Percentiles rank a stretch among this genome's conserved stretches.
These are phyloP conservation scores for Aphidius colemani DNA, from an alignment of 2,888 invertebrate species.

Conservation along the genomic window DNA sequence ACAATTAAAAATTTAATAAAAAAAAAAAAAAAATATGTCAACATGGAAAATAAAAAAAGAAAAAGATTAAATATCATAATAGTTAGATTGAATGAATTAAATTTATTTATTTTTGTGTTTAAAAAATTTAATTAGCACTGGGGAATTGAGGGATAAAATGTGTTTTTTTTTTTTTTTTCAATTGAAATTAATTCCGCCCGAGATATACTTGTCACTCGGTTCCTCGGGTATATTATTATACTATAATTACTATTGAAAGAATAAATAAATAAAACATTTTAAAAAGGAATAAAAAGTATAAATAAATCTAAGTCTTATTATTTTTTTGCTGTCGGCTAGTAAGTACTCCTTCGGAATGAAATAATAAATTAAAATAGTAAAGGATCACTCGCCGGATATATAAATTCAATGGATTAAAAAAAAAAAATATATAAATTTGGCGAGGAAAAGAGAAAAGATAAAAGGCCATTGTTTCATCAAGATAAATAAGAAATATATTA, in stretches of 20 bases:
- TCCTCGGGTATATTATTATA: conserved; percentile 15
- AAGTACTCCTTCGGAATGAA: conserved; percentile 19
- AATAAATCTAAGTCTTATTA: background rate
- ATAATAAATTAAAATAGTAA: background rate
- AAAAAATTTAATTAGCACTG: conserved; percentile 19
- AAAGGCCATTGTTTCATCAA: conserved; percentile 5
- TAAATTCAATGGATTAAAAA: conserved; percentile 1
- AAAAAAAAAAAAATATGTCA: background rate
- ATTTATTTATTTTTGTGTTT: conserved; percentile 10
- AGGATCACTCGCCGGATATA: background rate
- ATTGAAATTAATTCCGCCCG: conserved; percentile 11
- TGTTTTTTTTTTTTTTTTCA: conserved; percentile 4
- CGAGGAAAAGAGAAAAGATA: conserved; percentile 14
- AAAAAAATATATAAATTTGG: conserved; percentile 21
- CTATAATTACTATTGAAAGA: no score
- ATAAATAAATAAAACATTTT: background rate
- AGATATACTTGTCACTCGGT: conserved; percentile 3
- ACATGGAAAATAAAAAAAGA: no score
- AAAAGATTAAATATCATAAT: no score
- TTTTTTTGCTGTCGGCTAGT: conserved; percentile 1
- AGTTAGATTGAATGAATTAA: no score
- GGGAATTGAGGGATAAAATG: conserved; percentile 14
- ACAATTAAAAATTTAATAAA: conserved; percentile 12
- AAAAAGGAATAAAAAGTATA: background rate
- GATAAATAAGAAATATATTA: conserved; percentile 32